Percentiles rank a stretch among this genome's conserved stretches.
Evolutionary conservation across 2,888 invertebrate genomes (phyloP).

Genomic region (Strigamia crassipes): DNA sequence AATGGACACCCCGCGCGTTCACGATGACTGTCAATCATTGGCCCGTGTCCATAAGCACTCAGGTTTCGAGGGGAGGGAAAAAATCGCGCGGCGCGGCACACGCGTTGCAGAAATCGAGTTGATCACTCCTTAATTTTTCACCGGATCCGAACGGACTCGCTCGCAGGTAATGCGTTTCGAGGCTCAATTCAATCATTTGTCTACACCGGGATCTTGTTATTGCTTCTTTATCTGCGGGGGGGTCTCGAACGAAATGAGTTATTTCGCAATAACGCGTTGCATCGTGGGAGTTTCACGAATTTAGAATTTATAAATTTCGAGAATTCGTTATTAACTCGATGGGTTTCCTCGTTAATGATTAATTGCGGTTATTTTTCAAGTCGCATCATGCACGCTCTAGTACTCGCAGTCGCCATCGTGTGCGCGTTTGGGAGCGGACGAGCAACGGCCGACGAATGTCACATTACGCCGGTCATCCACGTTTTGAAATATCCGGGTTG

Average conservation of each 20-base stretch:
- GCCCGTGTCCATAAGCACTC: constrained; percentile 8
- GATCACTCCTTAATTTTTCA: neutral
- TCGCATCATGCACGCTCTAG: constrained; percentile 42
- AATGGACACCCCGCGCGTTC: neutral
- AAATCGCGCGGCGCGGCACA: neutral
- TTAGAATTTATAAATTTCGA: neutral
- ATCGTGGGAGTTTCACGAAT: neutral
- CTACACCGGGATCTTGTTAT: neutral
- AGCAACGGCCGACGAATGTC: constrained; percentile 72
- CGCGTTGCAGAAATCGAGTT: constrained; percentile 3
- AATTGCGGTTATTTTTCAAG: neutral
- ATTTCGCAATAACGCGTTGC: neutral
- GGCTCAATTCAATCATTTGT: neutral
- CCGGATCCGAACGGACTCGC: neutral
- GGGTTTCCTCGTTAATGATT: constrained; percentile 8
- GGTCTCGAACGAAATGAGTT: neutral
- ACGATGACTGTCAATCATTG: neutral
- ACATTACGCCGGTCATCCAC: constrained; percentile 89
- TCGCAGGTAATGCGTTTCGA: neutral
- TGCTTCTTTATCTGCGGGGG: neutral
- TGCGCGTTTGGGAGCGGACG: constrained; percentile 34
- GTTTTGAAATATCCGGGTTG: constrained; percentile 89
- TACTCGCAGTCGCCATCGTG: constrained; percentile 44
- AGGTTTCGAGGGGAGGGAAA: neutral
- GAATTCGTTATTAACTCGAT: neutral